Base-by-base conservation (phyloP, 2,113 vertebrate genomes). In the Sebastes schlegelii region DNA sequence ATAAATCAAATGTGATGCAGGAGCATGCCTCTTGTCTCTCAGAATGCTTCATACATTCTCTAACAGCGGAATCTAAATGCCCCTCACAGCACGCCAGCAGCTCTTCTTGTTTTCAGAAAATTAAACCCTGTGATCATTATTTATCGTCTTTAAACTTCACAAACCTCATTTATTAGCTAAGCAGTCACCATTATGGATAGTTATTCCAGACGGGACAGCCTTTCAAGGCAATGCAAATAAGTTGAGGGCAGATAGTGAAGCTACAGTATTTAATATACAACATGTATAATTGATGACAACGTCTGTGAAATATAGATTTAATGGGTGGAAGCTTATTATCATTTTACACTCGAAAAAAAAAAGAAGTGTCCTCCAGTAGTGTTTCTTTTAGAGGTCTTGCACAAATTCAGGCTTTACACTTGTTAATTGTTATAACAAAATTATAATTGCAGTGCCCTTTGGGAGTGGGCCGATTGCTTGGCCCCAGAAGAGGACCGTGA, bases 221-320 rank as follows among this genome's bases (percentile, higher is more conserved):
- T 82, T 81, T 88, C 21, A 23, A 87, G 76, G 80, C 83, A 74
- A 92, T 93, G 90, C 88, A 94, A 92, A 92, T 91, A 75, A 79
- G 72, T 57, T 43, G 34, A 85, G 79, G 74, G 71, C 51, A 68
- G 26, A 87, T 62, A 80, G 74, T 46, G 83, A 82, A 84, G 80
- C 83, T 52, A 58, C 57, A 72, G 78, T 86, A 78, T 90, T 94
- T 90, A 91, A 89, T 85, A 91, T 85, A 93, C 67, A 76, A 82
- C 80, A 86, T 94, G 85, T 90, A 92, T 94, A 92, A 94, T 93
- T 91, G 79, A 92, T 93, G 77, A 71, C 60, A 43, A 65, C 42
- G 46, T 43, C 75, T 87, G 69, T 67, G 71, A 87, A 86, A 81
- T 84, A 54, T 62, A 70, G 45, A 80, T 83, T 87, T 14, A 3